These are phyloP conservation scores for Bombylius major DNA, from an alignment of 2,888 invertebrate genomes.

Conservation along the genomic window DNA sequence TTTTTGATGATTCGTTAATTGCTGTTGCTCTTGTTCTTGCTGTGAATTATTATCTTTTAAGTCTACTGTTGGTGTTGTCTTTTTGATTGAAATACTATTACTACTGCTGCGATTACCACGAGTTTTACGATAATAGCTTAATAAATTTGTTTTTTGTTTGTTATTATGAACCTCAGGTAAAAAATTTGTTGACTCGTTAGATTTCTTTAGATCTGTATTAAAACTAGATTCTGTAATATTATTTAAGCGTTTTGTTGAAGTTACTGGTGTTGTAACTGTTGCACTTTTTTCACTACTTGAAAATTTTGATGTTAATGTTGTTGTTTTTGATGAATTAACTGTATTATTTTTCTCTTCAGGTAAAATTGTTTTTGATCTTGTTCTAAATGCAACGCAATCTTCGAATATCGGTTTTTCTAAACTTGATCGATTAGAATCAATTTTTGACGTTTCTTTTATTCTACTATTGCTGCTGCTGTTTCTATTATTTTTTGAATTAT, in stretches of 20 bases:
- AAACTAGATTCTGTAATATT: too few species aligned
- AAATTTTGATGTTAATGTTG: not conserved
- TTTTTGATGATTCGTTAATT: too few species aligned
- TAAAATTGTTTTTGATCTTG: conserved; percentile 30
- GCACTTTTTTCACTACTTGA: too few species aligned
- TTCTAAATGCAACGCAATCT: conserved; percentile 33
- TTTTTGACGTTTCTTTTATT: not conserved
- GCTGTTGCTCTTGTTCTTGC: too few species aligned
- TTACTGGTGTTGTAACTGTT: too few species aligned
- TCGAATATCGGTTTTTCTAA: conserved; percentile 8
- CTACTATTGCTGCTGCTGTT: too few species aligned
- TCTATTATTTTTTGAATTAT: not conserved
- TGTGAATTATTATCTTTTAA: too few species aligned
- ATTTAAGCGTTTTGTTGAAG: too few species aligned
- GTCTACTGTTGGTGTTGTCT: too few species aligned
- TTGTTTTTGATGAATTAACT: not conserved
- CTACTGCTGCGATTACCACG: conserved; percentile 13
- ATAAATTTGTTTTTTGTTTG: conserved; percentile 24
- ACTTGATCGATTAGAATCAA: not conserved
- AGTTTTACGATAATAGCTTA: conserved; percentile 35
- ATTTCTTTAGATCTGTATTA: too few species aligned
- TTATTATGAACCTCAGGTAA: conserved; percentile 1
- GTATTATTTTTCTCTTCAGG: not conserved
- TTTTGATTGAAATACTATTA: not conserved
- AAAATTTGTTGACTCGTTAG: too few species aligned